Evolutionary conservation across 2,888 invertebrate species (phyloP).

Genomic region (Rhingia campestris): DNA sequence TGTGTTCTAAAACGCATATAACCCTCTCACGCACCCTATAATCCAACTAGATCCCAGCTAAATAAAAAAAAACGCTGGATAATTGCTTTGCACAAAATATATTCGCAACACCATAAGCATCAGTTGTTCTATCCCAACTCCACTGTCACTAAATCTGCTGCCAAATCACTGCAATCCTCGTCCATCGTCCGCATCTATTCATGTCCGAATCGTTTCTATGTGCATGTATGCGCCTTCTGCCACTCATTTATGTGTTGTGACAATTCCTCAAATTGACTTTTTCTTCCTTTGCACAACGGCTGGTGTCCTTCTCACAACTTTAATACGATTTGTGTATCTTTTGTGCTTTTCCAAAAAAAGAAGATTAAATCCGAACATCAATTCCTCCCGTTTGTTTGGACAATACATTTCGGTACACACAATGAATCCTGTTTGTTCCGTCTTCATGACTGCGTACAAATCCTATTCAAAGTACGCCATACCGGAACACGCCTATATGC

Average conservation of each 20-base stretch:
- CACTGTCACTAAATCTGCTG: constrained; percentile 66
- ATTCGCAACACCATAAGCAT: constrained; percentile 19
- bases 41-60: neutral
- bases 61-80: constrained; percentile 6
- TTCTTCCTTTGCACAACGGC: constrained; percentile 45
- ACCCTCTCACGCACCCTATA: neutral
- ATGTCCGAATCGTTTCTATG: constrained; percentile 48
- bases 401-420: constrained; percentile 55
- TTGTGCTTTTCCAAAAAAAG: constrained; percentile 46
- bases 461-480: constrained; percentile 26
- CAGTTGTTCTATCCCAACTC: constrained; percentile 26
- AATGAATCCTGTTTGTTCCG: constrained; percentile 58
- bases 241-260: constrained; percentile 69
- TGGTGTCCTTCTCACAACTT: constrained; percentile 56
- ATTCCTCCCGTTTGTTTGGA: constrained; percentile 64
- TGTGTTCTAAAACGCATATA: neutral
- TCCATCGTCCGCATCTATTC: constrained; percentile 63
- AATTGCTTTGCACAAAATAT: constrained; percentile 69
- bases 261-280: constrained; percentile 73
- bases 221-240: constrained; percentile 46
- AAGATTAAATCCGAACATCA: constrained; percentile 32
- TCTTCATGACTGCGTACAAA: constrained; percentile 48
- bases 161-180: constrained; percentile 69
- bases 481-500: constrained; percentile 24
- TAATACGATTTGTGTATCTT: constrained; percentile 63